Conservation (phyloP, 2,888 invertebrate species). For the Xylophagus ater region DNA sequence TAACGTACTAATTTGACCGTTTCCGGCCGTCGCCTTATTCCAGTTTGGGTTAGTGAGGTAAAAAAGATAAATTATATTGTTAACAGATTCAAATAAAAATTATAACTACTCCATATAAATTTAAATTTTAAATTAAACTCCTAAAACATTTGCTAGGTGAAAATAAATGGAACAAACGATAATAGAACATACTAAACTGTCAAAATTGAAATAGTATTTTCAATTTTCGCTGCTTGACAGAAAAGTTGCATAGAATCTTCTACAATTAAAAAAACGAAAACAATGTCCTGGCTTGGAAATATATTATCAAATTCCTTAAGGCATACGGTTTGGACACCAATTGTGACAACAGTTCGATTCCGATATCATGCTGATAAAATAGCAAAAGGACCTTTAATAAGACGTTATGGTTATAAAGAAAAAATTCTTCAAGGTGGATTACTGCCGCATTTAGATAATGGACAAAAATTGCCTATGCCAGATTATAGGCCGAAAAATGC, state of each 20-base stretch:
- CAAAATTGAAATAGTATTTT: neutral
- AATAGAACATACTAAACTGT: neutral
- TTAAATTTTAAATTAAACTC: too few relatives aligned
- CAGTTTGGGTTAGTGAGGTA: too few relatives aligned
- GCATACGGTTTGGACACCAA: slow-evolving; percentile 11
- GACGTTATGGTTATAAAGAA: slow-evolving; percentile 63
- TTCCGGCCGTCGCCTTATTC: too few relatives aligned
- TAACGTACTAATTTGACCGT: too few relatives aligned
- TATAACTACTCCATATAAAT: too few relatives aligned
- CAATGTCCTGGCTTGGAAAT: slow-evolving; percentile 4
- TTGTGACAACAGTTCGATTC: slow-evolving; percentile 12
- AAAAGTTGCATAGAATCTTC: neutral
- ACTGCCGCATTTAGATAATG: slow-evolving; percentile 52
- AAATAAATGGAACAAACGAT: neutral
- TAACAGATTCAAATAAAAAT: too few relatives aligned
- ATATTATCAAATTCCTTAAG: slow-evolving; percentile 4
- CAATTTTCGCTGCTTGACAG: neutral
- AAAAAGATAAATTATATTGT: too few relatives aligned
- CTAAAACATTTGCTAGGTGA: neutral
- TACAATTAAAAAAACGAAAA: neutral
- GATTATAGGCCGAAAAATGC: slow-evolving; percentile 57
- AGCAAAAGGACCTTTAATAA: slow-evolving; percentile 46
- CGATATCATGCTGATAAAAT: slow-evolving; percentile 42
- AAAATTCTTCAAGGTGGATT: slow-evolving; percentile 53
- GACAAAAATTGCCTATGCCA: slow-evolving; percentile 51